A percentile compares a stretch with the other conserved stretches of the same genome.
Evolutionary conservation across 2,797 vertebrate species (phyloP).

Genomic region (Alauda arvensis): DNA sequence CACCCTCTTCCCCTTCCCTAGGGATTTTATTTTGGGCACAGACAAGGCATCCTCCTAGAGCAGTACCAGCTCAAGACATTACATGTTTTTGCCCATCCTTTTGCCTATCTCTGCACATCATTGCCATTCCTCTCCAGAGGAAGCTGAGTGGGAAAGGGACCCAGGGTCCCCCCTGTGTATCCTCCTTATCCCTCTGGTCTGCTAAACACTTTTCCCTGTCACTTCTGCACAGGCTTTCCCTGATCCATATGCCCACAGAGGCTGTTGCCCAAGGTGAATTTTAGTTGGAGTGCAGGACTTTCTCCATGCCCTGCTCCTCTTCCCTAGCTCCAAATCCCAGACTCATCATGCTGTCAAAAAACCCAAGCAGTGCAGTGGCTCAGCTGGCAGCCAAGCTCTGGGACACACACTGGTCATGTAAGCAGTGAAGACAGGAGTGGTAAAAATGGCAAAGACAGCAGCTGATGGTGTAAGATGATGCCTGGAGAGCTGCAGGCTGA

Average conservation of each 20-base stretch:
- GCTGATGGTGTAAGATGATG: not conserved
- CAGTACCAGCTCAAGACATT: not conserved
- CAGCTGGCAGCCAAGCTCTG: slow-evolving; percentile 3
- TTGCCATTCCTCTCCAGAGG: not conserved
- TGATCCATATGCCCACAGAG: not conserved
- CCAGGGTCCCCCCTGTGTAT: rapidly evolving
- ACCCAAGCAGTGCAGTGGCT: not conserved
- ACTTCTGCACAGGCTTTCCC: not conserved
- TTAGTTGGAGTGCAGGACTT: not conserved
- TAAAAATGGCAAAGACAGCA: not conserved
- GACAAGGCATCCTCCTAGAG: not conserved
- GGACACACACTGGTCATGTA: not conserved
- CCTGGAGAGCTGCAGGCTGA: not conserved
- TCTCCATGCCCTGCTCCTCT: not conserved
- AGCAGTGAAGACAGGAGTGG: not conserved
- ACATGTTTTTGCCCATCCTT: not conserved
- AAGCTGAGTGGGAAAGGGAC: not conserved
- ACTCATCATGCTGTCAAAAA: not conserved
- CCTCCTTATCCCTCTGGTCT: not conserved
- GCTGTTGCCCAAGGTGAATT: not conserved
- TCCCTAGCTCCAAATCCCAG: not conserved
- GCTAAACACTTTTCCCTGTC: not conserved
- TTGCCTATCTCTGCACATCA: not conserved
- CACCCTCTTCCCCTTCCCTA: not conserved
- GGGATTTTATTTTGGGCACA: not conserved